Base-by-base conservation (phyloP, 2,797 vertebrate genomes). In the Tapera naevia region DNA sequence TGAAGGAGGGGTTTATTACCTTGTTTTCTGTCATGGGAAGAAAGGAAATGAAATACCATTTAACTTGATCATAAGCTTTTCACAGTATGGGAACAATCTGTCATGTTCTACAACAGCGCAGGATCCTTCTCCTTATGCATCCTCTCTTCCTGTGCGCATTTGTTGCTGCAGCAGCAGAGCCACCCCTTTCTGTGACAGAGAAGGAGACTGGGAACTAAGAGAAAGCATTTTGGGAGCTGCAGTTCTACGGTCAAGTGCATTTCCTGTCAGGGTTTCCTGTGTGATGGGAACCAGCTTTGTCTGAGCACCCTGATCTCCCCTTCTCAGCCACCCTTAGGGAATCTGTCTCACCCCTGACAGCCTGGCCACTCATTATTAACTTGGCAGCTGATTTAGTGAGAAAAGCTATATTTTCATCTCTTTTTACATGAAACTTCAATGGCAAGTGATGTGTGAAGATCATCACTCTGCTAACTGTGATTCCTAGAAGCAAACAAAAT, bases 381-480 rank as follows among this genome's bases (percentile, higher is more conserved):
- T 83, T 79, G 61, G 71, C 8, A 72, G 57, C 67, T 88, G 70
- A 82, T 89, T 83, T 30, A 30, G 65, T 81, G 66, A 91, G 79
- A 79, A 85, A 83, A 88, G 72, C 50, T 93, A 8, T 5, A 37
- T 89, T 82, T 90, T 81, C 80, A 65, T 37, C 54, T 69, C 67
- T 64, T 80, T 54, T 45, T 80, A 89, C 5, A 13, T 51, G 89
- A 50, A 64, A 54, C n/a, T 79, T 53, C 53, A 33, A 37, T 13
- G 41, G 65, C 39, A 87, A 92, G 69, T n/a, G 50, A 78, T 89
- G 72, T 51, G 58, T 91, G 91, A 80, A 92, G 84, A 91, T 92
- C 87, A 58, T 51, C 71, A 43, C 43, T 80, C 88, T 89, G 69
- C 76, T 91, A 95, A 93, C 91, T 79, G 56, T n/a, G 35, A 25